Conservation (phyloP, 2,888 invertebrate genomes). For the Dicyrtomina minuta region DNA sequence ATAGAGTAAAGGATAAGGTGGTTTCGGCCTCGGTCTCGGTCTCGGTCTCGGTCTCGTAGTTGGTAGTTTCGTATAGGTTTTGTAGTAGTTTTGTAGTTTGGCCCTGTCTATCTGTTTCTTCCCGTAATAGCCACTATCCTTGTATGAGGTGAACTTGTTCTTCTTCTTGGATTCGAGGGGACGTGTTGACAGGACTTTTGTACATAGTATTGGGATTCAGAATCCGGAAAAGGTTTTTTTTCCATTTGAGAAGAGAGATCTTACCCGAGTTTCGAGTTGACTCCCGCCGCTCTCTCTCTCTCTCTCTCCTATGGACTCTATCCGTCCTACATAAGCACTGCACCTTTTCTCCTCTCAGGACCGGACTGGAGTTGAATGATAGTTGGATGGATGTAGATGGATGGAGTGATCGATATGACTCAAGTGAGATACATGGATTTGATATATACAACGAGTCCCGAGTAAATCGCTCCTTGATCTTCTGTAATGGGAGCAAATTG, state of each 20-base stretch:
- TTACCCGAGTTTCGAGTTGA: neutral
- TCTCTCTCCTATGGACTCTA: too few relatives aligned
- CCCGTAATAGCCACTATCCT: too few relatives aligned
- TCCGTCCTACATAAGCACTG: neutral
- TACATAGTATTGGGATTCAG: slow-evolving; percentile 18
- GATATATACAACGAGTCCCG: slow-evolving; percentile 25
- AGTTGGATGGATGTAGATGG: slow-evolving; percentile 6
- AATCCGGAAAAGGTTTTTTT: slow-evolving; percentile 26
- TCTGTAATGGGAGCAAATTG: slow-evolving; percentile 36
- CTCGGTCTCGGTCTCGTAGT: too few relatives aligned
- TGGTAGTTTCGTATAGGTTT: neutral
- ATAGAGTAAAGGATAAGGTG: slow-evolving; percentile 10
- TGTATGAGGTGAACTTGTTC: neutral
- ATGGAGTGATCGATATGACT: slow-evolving; percentile 25
- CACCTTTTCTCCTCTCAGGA: neutral
- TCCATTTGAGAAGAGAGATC: slow-evolving; percentile 3
- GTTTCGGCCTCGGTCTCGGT: too few relatives aligned
- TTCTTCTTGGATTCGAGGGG: slow-evolving; percentile 13
- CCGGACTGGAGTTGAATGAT: slow-evolving; percentile 1
- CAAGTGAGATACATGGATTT: slow-evolving; percentile 23
- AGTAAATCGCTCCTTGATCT: slow-evolving; percentile 33
- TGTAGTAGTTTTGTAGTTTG: neutral
- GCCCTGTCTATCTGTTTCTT: neutral
- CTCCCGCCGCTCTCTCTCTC: too few relatives aligned
- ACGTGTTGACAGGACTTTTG: slow-evolving; percentile 30